Conservation (phyloP, 2,888 invertebrate genomes). For the Allygus modestus region DNA sequence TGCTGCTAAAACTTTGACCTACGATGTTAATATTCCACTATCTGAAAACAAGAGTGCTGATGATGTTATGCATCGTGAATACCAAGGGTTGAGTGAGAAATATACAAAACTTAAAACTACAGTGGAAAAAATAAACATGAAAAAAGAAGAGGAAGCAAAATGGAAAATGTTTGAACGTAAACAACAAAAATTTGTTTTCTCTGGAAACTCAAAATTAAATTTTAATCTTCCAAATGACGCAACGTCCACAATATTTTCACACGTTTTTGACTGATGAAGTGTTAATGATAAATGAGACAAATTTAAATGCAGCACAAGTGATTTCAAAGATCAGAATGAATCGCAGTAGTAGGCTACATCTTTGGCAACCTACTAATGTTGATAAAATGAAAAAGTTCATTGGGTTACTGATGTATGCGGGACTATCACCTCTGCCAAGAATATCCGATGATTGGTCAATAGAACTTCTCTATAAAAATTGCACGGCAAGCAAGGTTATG, state of each 20-base stretch:
- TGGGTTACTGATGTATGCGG: constrained; percentile 3
- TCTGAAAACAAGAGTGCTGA: too few relatives aligned
- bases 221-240: background rate
- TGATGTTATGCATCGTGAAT: background rate
- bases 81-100: constrained; percentile 5
- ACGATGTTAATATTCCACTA: too few relatives aligned
- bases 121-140: constrained; percentile 4
- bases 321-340: constrained; percentile 8
- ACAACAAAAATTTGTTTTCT: background rate
- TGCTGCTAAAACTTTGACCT: too few relatives aligned
- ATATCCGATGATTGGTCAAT: constrained; percentile 25
- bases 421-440: background rate
- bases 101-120: background rate
- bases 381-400: constrained; percentile 22
- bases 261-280: background rate
- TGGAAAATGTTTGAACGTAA: constrained; percentile 2
- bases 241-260: background rate
- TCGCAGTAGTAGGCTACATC: constrained; percentile 27
- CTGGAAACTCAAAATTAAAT: constrained; percentile 25
- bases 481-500: background rate
- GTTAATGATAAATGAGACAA: constrained; percentile 29
- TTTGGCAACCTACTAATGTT: background rate
- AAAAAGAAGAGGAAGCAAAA: constrained; percentile 7
- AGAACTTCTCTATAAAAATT: background rate
- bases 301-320: constrained; percentile 27